Conservation (phyloP, 2,113 vertebrate genomes). For the Podarcis cretensis region DNA sequence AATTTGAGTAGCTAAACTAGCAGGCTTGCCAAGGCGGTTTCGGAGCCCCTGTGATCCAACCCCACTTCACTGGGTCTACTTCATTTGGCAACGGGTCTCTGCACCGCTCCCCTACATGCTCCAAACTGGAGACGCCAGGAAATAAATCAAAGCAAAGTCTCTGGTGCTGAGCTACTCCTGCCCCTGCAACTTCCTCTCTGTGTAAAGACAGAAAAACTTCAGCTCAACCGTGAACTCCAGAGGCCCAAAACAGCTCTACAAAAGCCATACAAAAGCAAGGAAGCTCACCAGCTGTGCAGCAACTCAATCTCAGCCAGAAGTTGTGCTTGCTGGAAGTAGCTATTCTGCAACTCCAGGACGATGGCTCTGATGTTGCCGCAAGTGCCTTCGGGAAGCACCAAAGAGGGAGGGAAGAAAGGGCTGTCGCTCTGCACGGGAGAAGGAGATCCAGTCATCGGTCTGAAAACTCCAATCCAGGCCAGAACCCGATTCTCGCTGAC, state of each 20-base stretch:
- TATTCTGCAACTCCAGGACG: slow-evolving; percentile 7
- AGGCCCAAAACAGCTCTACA: not conserved
- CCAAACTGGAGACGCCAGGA: not conserved
- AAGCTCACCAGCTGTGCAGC: slow-evolving; percentile 1
- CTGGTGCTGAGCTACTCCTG: not conserved
- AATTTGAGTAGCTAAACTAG: not conserved
- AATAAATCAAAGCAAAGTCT: not conserved
- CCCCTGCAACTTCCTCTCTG: not conserved
- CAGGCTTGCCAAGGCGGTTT: not conserved
- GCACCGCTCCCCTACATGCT: not conserved
- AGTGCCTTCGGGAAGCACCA: not conserved
- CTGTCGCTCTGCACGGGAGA: not conserved
- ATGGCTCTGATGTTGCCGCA: not conserved
- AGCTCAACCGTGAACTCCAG: not conserved
- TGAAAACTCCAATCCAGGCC: too few species aligned
- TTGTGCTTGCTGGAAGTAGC: not conserved
- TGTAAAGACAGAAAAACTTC: not conserved
- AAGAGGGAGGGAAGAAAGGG: not conserved
- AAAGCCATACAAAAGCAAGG: not conserved
- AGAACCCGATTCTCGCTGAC: not conserved
- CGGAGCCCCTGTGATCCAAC: not conserved
- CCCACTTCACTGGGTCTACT: not conserved
- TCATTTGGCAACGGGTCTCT: not conserved
- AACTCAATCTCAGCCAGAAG: slow-evolving; percentile 19
- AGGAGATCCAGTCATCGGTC: not conserved